Evolutionary conservation across 92 coral and sea anemone species (phyloP).

Genomic region (Palythoa heliodiscus): DNA sequence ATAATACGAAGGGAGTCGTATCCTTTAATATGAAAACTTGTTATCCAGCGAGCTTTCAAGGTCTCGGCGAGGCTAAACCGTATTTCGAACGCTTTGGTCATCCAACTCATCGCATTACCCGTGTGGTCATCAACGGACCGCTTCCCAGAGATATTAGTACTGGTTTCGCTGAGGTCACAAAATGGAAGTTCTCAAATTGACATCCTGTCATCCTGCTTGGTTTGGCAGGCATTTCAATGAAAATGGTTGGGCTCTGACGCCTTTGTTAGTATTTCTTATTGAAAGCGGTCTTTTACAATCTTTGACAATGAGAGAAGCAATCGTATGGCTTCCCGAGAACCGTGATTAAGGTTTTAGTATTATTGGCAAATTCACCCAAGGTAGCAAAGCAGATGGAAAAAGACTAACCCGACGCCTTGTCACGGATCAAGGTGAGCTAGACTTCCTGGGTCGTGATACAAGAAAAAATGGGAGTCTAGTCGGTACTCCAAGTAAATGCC

Average conservation of each 20-base stretch:
- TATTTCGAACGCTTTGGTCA: too few relatives aligned
- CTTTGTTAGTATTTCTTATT: not conserved
- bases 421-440: too few relatives aligned
- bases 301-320: slow-evolving; percentile 8
- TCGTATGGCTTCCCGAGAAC: slow-evolving; percentile 28
- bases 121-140: too few relatives aligned
- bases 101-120: too few relatives aligned
- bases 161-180: slow-evolving; percentile 2
- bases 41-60: not conserved
- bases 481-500: too few relatives aligned
- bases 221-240: not conserved
- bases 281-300: not conserved
- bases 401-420: too few relatives aligned
- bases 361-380: not conserved
- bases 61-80: too few relatives aligned
- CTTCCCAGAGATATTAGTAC: slow-evolving; percentile 1
- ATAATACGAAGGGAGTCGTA: too few relatives aligned
- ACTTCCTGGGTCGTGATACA: too few relatives aligned
- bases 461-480: too few relatives aligned
- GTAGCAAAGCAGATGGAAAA: not conserved
- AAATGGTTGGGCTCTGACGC: not conserved
- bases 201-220: slow-evolving; percentile 34
- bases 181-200: slow-evolving; percentile 6
- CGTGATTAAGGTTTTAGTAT: not conserved
- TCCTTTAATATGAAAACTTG: not conserved